A percentile compares a stretch with the other conserved stretches of the same genome.
phyloP scores from a whole-genome alignment of 2,888 invertebrate species.

The Tubiluchus corallicola region DNA sequence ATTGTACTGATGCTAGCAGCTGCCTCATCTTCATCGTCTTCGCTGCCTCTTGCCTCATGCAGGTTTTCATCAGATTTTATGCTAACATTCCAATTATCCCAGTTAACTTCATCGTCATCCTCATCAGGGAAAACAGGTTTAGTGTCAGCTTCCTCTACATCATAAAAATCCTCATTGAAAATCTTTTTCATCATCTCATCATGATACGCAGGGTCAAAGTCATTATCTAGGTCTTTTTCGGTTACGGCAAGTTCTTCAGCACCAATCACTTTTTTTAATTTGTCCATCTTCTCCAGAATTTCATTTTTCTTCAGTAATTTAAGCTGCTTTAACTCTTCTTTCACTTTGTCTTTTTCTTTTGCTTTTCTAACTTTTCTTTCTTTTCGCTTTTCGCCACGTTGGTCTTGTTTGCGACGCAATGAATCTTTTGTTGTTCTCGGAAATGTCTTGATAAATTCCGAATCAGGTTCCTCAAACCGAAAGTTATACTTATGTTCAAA shows the following conservation, averaged over 20 bases:
- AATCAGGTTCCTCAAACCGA: conserved; percentile 86
- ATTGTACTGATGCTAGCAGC: no score
- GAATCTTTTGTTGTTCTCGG: conserved; percentile 71
- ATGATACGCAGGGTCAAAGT: conserved; percentile 64
- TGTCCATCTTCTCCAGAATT: conserved; percentile 67
- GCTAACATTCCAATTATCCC: conserved; percentile 46
- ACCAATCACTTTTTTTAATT: conserved; percentile 70
- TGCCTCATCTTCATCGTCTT: conserved; percentile 22
- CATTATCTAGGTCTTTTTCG: conserved; percentile 55
- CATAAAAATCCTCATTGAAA: conserved; percentile 73
- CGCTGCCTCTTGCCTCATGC: conserved; percentile 14
- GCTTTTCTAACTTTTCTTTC: conserved; percentile 33
- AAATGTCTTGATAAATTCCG: conserved; percentile 68
- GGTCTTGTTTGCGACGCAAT: conserved; percentile 56
- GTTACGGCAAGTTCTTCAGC: conserved; percentile 48
- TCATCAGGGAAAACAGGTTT: conserved; percentile 73
- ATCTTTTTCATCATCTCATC: conserved; percentile 59
- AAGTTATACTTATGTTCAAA: conserved; percentile 92
- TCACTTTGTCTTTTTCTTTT: conserved; percentile 54
- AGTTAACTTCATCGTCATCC: conserved; percentile 47
- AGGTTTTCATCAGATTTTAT: no score
- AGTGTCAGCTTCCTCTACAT: conserved; percentile 38
- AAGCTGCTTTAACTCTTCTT: conserved; percentile 66
- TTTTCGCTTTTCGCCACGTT: conserved; percentile 53
- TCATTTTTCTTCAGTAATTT: conserved; percentile 72